Percentiles rank a stretch among this genome's conserved stretches.
Conservation (phyloP, 2,113 vertebrate species). For the Colaptes auratus region DNA sequence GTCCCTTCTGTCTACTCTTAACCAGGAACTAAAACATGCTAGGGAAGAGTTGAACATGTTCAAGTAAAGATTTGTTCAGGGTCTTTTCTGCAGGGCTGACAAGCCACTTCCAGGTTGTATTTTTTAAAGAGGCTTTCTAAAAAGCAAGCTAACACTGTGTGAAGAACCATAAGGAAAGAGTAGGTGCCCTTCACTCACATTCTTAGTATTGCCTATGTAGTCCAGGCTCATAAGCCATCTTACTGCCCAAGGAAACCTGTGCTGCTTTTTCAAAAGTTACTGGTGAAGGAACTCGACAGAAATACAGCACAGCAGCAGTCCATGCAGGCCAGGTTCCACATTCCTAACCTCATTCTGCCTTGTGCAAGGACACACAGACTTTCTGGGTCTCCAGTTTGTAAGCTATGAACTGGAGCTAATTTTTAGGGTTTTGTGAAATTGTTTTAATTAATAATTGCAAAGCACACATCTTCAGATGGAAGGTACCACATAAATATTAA, state of each 20-base stretch:
- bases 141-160: not conserved
- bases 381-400: not conserved
- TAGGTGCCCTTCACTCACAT: not conserved
- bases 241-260: not conserved
- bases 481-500: constrained; percentile 62
- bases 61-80: not conserved
- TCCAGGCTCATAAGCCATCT: not conserved
- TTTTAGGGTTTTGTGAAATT: constrained; percentile 7
- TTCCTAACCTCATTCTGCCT: not conserved
- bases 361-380: not conserved
- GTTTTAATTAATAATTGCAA: constrained; percentile 55
- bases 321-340: not conserved
- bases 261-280: not conserved
- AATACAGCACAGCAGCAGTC: not conserved
- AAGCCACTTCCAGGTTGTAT: not conserved
- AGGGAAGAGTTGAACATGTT: not conserved
- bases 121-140: not conserved
- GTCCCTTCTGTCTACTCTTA: not conserved
- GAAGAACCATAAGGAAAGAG: not conserved
- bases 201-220: not conserved
- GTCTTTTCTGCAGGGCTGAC: not conserved
- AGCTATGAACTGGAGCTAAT: constrained; percentile 10
- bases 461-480: constrained; percentile 18
- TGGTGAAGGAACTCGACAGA: not conserved
- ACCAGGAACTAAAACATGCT: not conserved